phyloP scores from a whole-genome alignment of 64 coral and sea anemone species.

The Stichodactyla mertensii region DNA sequence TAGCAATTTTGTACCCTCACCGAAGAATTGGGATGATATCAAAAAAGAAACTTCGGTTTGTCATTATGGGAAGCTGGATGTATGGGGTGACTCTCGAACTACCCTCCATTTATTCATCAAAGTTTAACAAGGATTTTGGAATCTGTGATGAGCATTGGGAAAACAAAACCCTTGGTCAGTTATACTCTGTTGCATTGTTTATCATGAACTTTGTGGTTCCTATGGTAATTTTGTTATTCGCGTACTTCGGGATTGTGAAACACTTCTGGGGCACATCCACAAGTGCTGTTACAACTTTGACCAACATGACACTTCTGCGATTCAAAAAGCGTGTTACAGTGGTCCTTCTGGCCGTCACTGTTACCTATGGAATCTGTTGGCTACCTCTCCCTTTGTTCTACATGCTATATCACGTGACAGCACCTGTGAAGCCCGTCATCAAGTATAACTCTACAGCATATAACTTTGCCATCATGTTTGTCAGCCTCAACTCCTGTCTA shows the following conservation, averaged over 20 bases:
- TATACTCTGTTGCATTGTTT: background rate
- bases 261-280: background rate
- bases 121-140: background rate
- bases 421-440: background rate
- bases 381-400: background rate
- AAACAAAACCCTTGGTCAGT: background rate
- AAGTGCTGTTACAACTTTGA: background rate
- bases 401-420: constrained; percentile 22
- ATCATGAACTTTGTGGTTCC: constrained; percentile 4
- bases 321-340: constrained; percentile 18
- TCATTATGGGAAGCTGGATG: constrained; percentile 60
- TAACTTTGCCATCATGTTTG: constrained; percentile 10
- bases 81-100: constrained; percentile 5
- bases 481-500: background rate
- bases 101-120: constrained; percentile 8
- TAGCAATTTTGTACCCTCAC: constrained; percentile 64
- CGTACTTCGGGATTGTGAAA: constrained; percentile 18
- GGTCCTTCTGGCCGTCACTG: background rate
- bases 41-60: constrained; percentile 33
- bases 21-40: constrained; percentile 48
- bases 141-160: constrained; percentile 13
- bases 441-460: constrained; percentile 15
- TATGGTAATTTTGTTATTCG: constrained; percentile 7
- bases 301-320: background rate
- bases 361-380: constrained; percentile 19